Evolutionary conservation across 2,797 vertebrate species (phyloP).

Genomic region (Sebastes oblongus): DNA sequence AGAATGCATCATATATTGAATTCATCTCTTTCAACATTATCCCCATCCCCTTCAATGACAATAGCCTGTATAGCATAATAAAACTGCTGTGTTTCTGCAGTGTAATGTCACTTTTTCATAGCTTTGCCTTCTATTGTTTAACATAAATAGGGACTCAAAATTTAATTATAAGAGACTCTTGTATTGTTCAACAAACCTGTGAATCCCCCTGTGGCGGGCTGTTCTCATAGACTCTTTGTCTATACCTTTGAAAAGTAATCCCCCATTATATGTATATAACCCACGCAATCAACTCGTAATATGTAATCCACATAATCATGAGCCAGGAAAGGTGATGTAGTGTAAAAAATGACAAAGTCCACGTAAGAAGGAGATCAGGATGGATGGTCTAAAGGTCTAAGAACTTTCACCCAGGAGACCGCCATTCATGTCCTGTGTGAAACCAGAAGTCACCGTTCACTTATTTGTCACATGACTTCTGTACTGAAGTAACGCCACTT

Average conservation of each 20-base stretch:
- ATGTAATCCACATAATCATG: neutral
- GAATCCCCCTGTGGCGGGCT: neutral
- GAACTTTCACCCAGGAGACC: neutral
- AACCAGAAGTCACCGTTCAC: neutral
- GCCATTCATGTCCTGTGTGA: neutral
- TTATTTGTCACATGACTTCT: neutral
- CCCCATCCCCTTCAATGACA: neutral
- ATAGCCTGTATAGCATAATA: neutral
- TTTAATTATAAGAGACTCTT: neutral
- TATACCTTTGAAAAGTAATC: neutral
- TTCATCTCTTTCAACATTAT: neutral
- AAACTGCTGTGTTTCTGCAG: neutral
- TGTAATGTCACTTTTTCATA: neutral
- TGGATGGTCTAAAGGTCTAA: neutral
- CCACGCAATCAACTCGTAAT: neutral
- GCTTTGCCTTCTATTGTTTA: neutral
- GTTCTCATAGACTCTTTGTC: neutral
- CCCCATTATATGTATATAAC: neutral
- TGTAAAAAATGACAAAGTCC: neutral
- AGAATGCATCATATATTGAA: neutral
- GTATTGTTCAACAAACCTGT: neutral
- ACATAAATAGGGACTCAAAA: neutral
- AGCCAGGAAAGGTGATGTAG: neutral
- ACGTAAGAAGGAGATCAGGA: neutral
- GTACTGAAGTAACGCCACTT: neutral